Evolutionary conservation across 2,113 vertebrate species (phyloP).

Genomic region (Phycodurus eques): DNA sequence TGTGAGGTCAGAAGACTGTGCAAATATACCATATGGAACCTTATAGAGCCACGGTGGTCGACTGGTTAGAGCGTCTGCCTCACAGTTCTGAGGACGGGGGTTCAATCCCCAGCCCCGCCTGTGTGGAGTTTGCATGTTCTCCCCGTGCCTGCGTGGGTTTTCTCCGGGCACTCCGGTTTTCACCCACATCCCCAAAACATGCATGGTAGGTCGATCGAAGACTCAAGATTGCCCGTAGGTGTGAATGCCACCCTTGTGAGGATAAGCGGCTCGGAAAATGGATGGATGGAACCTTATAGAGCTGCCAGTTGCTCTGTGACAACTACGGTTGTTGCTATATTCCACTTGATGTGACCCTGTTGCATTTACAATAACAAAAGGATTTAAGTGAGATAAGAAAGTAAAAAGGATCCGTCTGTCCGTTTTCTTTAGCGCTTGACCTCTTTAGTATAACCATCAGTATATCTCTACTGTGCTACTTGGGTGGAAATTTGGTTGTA

Average conservation of each 20-base stretch:
- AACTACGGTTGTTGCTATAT: not conserved
- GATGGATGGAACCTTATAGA: slow-evolving; percentile 17
- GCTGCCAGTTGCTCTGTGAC: slow-evolving; percentile 14
- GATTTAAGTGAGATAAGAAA: not conserved
- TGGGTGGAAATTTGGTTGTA: not conserved
- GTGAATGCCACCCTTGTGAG: too few relatives aligned
- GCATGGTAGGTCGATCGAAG: too few relatives aligned
- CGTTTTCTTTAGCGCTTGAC: not conserved
- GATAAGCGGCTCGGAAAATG: too few relatives aligned
- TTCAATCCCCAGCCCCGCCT: too few relatives aligned
- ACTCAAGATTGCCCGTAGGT: too few relatives aligned
- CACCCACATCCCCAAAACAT: too few relatives aligned
- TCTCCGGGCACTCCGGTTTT: too few relatives aligned
- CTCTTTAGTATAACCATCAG: not conserved
- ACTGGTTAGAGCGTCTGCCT: too few relatives aligned
- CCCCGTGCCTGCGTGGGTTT: too few relatives aligned
- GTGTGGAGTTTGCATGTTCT: too few relatives aligned
- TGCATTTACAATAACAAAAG: not conserved
- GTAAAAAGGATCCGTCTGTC: not conserved
- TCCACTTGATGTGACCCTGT: not conserved
- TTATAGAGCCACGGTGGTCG: not conserved
- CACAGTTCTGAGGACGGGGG: too few relatives aligned
- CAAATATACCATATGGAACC: slow-evolving; percentile 48
- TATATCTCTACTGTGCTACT: not conserved
- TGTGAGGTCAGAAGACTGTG: slow-evolving; percentile 32